A percentile compares a stretch with the other conserved stretches of the same genome.
These are phyloP conservation scores for Paedocypris micromegethes DNA, from an alignment of 2,797 vertebrate genomes.

Conservation along the genomic window DNA sequence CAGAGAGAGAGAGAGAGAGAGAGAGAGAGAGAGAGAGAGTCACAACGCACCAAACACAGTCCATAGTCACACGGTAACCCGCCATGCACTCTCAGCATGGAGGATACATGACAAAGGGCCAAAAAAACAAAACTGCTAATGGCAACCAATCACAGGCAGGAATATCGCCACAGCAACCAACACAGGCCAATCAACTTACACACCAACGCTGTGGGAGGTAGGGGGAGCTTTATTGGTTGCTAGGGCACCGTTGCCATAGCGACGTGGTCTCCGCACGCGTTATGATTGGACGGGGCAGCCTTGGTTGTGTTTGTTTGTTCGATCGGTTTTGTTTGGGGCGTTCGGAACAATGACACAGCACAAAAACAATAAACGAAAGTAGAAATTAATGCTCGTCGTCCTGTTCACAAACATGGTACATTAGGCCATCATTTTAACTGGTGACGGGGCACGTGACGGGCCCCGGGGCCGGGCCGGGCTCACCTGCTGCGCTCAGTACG, in stretches of 20 bases:
- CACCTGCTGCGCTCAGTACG: constrained; percentile 73
- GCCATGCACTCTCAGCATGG: constrained; percentile 75
- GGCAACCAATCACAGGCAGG: constrained; percentile 78
- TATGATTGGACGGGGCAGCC: constrained; percentile 74
- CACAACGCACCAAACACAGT: constrained; percentile 80
- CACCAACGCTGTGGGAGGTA: constrained; percentile 69
- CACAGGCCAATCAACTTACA: constrained; percentile 77
- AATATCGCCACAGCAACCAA: constrained; percentile 78
- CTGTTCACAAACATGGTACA: no score
- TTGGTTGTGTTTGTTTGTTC: constrained; percentile 56
- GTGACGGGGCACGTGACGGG: neutral
- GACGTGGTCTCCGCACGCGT: constrained; percentile 74
- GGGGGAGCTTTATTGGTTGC: constrained; percentile 75
- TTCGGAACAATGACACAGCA: constrained; percentile 73
- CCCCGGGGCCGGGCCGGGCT: no score
- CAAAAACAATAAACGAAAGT: constrained; percentile 74
- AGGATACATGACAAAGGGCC: constrained; percentile 74
- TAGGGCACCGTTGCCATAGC: constrained; percentile 77
- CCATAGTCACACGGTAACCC: constrained; percentile 76
- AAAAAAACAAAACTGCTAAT: constrained; percentile 69
- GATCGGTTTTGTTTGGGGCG: constrained; percentile 60
- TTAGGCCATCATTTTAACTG: no score
- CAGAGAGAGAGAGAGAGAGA: no score
- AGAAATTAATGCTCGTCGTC: constrained; percentile 67
- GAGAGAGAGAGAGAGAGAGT: constrained; percentile 72